phyloP scores from a whole-genome alignment of 2,888 invertebrate genomes.

The Megalurothrips usitatus region DNA sequence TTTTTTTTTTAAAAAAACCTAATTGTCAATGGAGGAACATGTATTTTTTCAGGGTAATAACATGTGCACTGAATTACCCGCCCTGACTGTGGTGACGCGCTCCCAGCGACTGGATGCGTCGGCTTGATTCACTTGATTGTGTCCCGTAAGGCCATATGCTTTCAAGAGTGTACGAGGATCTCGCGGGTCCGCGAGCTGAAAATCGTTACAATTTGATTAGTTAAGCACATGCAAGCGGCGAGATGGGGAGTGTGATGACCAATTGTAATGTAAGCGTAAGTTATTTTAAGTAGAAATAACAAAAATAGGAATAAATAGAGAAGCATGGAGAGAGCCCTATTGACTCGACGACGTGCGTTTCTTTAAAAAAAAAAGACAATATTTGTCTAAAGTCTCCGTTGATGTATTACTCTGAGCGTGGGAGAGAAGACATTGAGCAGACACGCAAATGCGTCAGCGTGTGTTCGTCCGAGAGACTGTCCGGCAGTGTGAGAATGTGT shows the following conservation, averaged over 20 bases:
- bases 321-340: background rate
- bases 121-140: too few relatives aligned
- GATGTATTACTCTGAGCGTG: background rate
- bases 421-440: background rate
- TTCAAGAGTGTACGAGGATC: background rate
- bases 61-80: too few relatives aligned
- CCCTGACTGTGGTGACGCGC: too few relatives aligned
- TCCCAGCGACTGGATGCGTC: too few relatives aligned
- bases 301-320: background rate
- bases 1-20: too few relatives aligned
- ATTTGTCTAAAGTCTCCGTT: constrained; percentile 5
- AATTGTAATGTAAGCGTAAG: background rate
- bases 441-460: background rate
- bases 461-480: background rate
- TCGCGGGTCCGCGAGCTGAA: too few relatives aligned
- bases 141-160: background rate
- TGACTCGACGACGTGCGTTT: background rate
- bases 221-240: background rate
- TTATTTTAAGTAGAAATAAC: background rate
- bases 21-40: too few relatives aligned
- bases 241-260: background rate
- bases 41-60: too few relatives aligned
- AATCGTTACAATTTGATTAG: background rate
- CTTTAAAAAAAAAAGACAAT: constrained; percentile 8
- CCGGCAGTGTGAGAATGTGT: too few relatives aligned